phyloP scores from a whole-genome alignment of 2,113 vertebrate species.

The Rana temporaria region DNA sequence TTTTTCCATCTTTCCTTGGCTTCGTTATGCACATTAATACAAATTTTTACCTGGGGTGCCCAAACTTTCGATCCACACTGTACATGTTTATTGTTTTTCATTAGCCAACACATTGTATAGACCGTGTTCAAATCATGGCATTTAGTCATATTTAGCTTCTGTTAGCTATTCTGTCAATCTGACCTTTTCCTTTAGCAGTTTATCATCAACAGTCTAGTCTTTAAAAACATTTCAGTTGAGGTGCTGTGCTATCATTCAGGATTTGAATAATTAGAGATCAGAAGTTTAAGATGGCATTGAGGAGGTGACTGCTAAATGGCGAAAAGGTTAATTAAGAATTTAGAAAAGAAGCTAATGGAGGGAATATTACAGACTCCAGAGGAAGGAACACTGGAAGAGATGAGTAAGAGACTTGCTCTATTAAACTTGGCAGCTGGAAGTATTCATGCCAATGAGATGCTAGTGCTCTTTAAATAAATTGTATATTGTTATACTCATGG shows the following conservation, averaged over 20 bases:
- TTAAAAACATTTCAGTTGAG: background rate
- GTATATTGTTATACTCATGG: too few species aligned
- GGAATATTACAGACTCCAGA: background rate
- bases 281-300: constrained; percentile 35
- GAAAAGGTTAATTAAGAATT: constrained; percentile 1
- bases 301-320: constrained; percentile 31
- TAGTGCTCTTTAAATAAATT: constrained; percentile 32
- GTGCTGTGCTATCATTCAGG: constrained; percentile 11
- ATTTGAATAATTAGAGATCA: constrained; percentile 51
- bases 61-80: too few species aligned
- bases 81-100: background rate
- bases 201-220: background rate
- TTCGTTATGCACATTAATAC: too few species aligned
- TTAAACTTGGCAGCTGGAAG: constrained; percentile 13
- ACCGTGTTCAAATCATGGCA: background rate
- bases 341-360: constrained; percentile 35
- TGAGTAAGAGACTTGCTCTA: constrained; percentile 5
- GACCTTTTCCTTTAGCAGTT: constrained; percentile 20
- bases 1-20: too few species aligned
- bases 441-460: background rate
- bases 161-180: background rate
- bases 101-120: background rate
- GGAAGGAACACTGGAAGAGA: constrained; percentile 38
- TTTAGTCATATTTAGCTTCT: constrained; percentile 9
- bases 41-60: too few species aligned